Conservation (phyloP, 1,140 invertebrate genomes). For the Drosophila jambulina region DNA sequence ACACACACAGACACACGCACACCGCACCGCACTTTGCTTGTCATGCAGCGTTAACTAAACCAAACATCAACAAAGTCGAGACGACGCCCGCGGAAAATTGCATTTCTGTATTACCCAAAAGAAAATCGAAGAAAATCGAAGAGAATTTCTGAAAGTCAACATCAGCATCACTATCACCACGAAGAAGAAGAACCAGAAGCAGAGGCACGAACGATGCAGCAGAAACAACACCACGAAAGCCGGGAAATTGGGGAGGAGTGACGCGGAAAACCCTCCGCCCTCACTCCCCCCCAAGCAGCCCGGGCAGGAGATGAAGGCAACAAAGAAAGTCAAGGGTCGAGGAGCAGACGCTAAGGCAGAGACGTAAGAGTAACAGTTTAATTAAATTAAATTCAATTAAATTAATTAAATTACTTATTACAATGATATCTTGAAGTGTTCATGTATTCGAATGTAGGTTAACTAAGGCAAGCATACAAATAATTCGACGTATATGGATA, state of each 20-base stretch:
- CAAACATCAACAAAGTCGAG: slow-evolving; percentile 80
- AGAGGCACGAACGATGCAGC: slow-evolving; percentile 29
- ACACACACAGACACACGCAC: slow-evolving; percentile 14
- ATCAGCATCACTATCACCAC: slow-evolving; percentile 49
- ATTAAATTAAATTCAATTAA: slow-evolving; percentile 74
- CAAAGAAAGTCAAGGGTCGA: slow-evolving; percentile 23
- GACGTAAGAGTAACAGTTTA: slow-evolving; percentile 61
- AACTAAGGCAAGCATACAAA: slow-evolving; percentile 74
- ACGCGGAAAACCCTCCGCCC: neutral
- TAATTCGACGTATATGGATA: slow-evolving; percentile 60
- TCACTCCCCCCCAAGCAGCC: slow-evolving; percentile 1
- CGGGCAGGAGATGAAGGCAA: slow-evolving; percentile 4
- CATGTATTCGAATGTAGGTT: slow-evolving; percentile 83
- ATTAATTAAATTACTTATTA: slow-evolving; percentile 79
- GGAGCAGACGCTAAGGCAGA: slow-evolving; percentile 2
- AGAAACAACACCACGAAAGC: slow-evolving; percentile 22
- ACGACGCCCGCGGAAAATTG: slow-evolving; percentile 82
- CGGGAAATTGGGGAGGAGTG: slow-evolving; percentile 1
- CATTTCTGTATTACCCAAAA: slow-evolving; percentile 79
- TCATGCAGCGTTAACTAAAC: slow-evolving; percentile 73
- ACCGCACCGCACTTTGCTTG: slow-evolving; percentile 75
- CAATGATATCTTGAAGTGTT: slow-evolving; percentile 82
- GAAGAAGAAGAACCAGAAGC: slow-evolving; percentile 7
- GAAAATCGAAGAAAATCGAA: slow-evolving; percentile 8
- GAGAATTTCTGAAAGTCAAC: slow-evolving; percentile 8